Evolutionary conservation across 1,140 invertebrate species (phyloP).

Genomic region (Triops cancriformis): DNA sequence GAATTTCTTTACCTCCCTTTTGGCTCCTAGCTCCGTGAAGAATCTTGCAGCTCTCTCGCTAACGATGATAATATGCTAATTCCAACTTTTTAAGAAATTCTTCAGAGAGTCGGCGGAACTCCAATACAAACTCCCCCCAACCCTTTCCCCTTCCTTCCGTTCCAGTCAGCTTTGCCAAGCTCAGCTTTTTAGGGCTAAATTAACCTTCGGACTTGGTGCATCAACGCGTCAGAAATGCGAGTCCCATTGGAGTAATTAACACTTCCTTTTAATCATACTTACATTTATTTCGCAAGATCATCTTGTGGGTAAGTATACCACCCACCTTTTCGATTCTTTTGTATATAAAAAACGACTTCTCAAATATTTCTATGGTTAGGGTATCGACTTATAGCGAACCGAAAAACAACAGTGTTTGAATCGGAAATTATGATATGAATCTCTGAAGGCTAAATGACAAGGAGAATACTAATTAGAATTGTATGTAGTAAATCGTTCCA

Average conservation of each 20-base stretch:
- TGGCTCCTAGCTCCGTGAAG: not conserved
- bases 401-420: no score
- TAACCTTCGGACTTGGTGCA: not conserved
- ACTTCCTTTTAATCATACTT: no score
- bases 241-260: not conserved
- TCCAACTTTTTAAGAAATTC: not conserved
- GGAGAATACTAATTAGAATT: no score
- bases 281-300: not conserved
- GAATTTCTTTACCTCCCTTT: not conserved
- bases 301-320: not conserved
- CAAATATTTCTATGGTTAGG: no score
- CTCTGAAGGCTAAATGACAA: no score
- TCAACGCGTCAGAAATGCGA: not conserved
- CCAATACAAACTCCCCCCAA: no score
- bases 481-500: no score
- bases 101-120: not conserved
- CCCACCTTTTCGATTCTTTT: no score
- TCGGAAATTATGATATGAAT: no score
- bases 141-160: no score
- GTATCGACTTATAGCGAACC: no score
- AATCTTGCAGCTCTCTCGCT: not conserved
- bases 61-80: conserved; percentile 11
- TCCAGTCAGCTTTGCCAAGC: not conserved
- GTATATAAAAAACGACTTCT: no score
- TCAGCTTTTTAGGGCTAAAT: not conserved